Evolutionary conservation across 2,797 vertebrate genomes (phyloP), one percentile per base, ranked within the genome.

Genomic region (Pygocentrus nattereri): DNA sequence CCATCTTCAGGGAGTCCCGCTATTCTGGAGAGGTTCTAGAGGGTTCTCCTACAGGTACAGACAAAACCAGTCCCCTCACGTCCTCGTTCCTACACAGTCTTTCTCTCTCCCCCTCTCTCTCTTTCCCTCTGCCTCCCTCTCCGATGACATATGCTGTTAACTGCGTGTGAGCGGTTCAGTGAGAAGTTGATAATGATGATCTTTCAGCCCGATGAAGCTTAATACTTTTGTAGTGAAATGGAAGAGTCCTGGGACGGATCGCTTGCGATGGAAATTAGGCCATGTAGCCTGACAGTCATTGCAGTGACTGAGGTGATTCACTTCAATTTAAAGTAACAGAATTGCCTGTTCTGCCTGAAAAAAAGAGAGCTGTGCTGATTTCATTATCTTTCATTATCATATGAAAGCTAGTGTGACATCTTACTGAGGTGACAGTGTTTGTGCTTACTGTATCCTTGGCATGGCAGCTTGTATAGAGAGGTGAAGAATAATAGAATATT

Each of bases 11-110:
- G 81, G 97, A 99, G 88, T 94, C 94, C 0, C 96, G 96, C 19
- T 99, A 99, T 10, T 1, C 96, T 0, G 98, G 98, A 13, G 96
- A 98, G 1, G 96, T 99, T 87, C 96, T 98, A 74, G 98, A 99
- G 82, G 98, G 97, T 0, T 99, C 98, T 5, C 96, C 98, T 6
- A 97, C 96, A 90, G 98, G 98, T 98, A 91, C 76, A 86, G 38
- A 15, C 44, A 13, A 6, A 7, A 69, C 52, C 27, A 44, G 31
- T 19, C 44, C 15, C 61, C 30, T 68, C 4, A 52, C 74, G 5
- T n/a, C n/a, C 19, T n/a, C n/a, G n/a, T n/a, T n/a, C n/a, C n/a
- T n/a, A n/a, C n/a, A n/a, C n/a, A n/a, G n/a, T n/a, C n/a, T n/a
- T 11, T 23, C 41, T 58, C 27, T 47, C 11, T 47, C 61, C 31